phyloP scores from a whole-genome alignment of 2,888 invertebrate species.

The Malachius bipustulatus region DNA sequence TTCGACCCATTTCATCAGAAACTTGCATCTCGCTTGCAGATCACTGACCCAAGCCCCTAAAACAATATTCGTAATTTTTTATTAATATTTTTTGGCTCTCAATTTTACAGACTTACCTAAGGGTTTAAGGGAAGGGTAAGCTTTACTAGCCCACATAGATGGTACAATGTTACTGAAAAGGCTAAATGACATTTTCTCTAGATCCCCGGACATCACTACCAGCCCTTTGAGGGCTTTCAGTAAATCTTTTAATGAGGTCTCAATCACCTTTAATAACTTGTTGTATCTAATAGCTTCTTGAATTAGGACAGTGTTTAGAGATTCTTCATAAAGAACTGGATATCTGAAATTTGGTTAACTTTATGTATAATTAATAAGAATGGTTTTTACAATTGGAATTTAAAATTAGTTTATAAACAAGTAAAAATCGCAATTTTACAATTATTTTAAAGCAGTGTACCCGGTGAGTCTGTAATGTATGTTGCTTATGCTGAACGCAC shows the following conservation, averaged over 20 bases:
- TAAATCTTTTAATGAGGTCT: constrained; percentile 46
- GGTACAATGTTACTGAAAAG: constrained; percentile 60
- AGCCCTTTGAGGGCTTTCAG: constrained; percentile 64
- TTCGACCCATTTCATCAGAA: constrained; percentile 53
- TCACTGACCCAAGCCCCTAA: constrained; percentile 57
- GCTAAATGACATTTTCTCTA: constrained; percentile 57
- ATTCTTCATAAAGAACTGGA: constrained; percentile 77
- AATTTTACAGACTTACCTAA: constrained; percentile 42
- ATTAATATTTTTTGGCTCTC: neutral
- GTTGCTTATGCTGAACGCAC: no score
- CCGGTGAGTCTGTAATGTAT: no score
- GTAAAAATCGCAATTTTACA: neutral
- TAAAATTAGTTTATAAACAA: constrained; percentile 1
- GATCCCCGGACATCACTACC: constrained; percentile 63
- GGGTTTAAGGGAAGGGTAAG: constrained; percentile 58
- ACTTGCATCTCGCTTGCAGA: constrained; percentile 47
- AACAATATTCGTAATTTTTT: constrained; percentile 8
- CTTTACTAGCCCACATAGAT: constrained; percentile 52
- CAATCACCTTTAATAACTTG: constrained; percentile 46
- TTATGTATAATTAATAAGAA: no score
- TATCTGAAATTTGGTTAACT: constrained; percentile 45
- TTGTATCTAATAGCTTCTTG: constrained; percentile 79
- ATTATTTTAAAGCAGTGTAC: no score
- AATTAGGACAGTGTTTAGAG: constrained; percentile 76
- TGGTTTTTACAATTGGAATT: neutral